phyloP scores from a whole-genome alignment of 2,113 vertebrate genomes.

The Oryzias celebensis region DNA sequence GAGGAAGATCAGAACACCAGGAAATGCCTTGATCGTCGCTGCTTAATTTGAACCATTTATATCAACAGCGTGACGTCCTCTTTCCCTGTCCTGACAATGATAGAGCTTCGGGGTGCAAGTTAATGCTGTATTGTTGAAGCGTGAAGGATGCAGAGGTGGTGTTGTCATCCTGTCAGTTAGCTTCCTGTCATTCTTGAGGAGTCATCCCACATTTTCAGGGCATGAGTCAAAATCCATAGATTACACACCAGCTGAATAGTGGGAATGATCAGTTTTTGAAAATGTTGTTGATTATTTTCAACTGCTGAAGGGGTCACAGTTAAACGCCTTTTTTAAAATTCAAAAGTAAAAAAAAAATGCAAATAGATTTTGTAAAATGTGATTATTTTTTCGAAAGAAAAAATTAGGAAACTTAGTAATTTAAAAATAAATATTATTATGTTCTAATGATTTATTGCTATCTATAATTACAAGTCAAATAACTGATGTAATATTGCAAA shows the following conservation, averaged over 20 bases:
- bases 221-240: slow-evolving; percentile 61
- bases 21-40: slow-evolving; percentile 48
- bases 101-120: slow-evolving; percentile 37
- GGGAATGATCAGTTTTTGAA: slow-evolving; percentile 40
- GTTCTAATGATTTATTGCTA: no score
- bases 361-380: no score
- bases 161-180: slow-evolving; percentile 57
- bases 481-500: no score
- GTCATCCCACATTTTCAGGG: slow-evolving; percentile 64
- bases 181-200: slow-evolving; percentile 75
- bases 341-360: no score
- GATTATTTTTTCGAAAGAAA: no score
- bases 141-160: slow-evolving; percentile 61
- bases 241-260: slow-evolving; percentile 31
- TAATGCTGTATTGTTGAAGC: slow-evolving; percentile 54
- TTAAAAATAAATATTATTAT: no score
- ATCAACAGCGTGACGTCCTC: slow-evolving; percentile 52
- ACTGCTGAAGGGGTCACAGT: slow-evolving; percentile 1
- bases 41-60: slow-evolving; percentile 48
- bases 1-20: slow-evolving; percentile 48
- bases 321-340: no score
- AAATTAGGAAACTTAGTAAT: no score
- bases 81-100: slow-evolving; percentile 44
- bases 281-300: slow-evolving; percentile 17
- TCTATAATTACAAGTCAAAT: no score